phyloP scores from a whole-genome alignment of 2,888 invertebrate genomes.

The Idaea biselata region DNA sequence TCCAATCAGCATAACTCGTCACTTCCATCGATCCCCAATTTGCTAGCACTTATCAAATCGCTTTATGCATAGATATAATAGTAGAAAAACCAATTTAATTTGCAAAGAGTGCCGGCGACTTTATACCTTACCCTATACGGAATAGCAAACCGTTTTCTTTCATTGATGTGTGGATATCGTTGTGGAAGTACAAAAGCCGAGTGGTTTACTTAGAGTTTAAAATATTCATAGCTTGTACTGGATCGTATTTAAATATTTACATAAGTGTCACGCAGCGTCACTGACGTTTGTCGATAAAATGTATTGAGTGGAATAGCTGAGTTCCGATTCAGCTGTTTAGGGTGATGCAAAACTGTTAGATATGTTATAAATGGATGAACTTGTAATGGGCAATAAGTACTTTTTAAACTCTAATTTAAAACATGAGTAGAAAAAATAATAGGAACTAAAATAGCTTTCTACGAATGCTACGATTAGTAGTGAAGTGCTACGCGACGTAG shows the following conservation, averaged over 20 bases:
- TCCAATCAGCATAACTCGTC: constrained; percentile 80
- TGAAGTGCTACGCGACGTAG: background rate
- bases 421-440: background rate
- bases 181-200: constrained; percentile 63
- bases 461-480: background rate
- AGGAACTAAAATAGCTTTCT: background rate
- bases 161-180: constrained; percentile 58
- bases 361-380: background rate
- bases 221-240: constrained; percentile 82
- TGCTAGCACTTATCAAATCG: constrained; percentile 74
- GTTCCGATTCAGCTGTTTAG: constrained; percentile 29
- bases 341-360: constrained; percentile 21
- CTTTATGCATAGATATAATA: constrained; percentile 73
- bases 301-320: constrained; percentile 61
- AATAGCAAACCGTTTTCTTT: constrained; percentile 56
- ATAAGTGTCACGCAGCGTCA: constrained; percentile 79
- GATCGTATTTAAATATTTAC: constrained; percentile 83
- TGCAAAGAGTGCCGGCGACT: constrained; percentile 40
- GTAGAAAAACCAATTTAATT: constrained; percentile 47
- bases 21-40: constrained; percentile 78
- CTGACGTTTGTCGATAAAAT: constrained; percentile 78
- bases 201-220: constrained; percentile 79
- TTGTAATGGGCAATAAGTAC: background rate
- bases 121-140: constrained; percentile 50
- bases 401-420: background rate